Percentiles rank a stretch among this genome's conserved stretches.
These are phyloP conservation scores for Theristicus caerulescens DNA, from an alignment of 2,113 vertebrate species.

Conservation along the genomic window DNA sequence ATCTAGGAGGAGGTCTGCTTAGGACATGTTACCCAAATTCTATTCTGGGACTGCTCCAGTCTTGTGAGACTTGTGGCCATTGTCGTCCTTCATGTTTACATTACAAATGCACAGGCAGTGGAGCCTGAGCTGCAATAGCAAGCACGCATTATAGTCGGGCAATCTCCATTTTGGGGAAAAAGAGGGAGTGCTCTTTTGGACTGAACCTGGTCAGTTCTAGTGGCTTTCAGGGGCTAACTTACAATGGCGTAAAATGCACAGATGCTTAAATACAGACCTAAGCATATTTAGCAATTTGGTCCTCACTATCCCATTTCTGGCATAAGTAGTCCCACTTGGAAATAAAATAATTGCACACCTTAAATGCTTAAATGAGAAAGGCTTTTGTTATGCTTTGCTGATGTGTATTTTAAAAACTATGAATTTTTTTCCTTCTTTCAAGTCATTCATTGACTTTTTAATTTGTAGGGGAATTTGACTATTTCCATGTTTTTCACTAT, in stretches of 20 bases:
- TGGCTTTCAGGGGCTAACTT: not conserved
- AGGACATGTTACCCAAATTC: not conserved
- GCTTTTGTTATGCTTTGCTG: not conserved
- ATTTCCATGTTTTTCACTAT: not conserved
- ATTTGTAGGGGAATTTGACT: not conserved
- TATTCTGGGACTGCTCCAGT: not conserved
- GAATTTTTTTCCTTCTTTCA: not conserved
- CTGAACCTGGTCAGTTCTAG: not conserved
- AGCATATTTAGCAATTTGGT: not conserved
- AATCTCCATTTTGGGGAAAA: not conserved
- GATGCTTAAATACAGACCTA: not conserved
- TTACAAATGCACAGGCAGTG: not conserved
- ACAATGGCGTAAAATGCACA: not conserved
- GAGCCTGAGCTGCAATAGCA: not conserved
- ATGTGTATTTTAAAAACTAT: not conserved
- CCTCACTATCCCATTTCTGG: not conserved
- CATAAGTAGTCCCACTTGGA: not conserved
- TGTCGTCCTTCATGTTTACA: slow-evolving; percentile 35
- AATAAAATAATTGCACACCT: not conserved
- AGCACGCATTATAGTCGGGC: not conserved
- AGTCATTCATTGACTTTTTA: not conserved
- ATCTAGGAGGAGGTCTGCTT: slow-evolving; percentile 28
- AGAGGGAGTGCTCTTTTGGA: not conserved
- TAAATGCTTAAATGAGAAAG: not conserved
- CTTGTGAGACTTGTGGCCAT: not conserved